A percentile compares a stretch with the other conserved stretches of the same genome.
Evolutionary conservation across 2,888 invertebrate species (phyloP).

Genomic region (Cantharis rustica): DNA sequence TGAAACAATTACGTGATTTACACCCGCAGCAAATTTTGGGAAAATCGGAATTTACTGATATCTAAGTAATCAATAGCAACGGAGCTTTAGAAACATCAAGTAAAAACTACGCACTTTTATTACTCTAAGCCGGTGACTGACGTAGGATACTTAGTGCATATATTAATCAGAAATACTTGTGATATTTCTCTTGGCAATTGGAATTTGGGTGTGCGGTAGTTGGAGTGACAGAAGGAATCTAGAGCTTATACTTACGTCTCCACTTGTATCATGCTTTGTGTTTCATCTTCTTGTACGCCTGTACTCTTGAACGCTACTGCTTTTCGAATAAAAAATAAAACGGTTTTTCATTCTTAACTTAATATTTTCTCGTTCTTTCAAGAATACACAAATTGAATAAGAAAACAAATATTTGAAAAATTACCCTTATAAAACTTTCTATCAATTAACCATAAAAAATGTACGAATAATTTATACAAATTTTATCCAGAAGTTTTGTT

Average conservation of each 20-base stretch:
- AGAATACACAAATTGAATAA: not conserved
- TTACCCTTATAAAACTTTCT: not conserved
- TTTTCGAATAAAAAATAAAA: not conserved
- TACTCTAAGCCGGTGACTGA: not conserved
- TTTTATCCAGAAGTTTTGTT: slow-evolving; percentile 24
- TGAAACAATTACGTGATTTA: not conserved
- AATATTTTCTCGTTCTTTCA: not conserved
- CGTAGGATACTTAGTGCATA: not conserved
- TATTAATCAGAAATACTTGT: not conserved
- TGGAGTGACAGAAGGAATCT: not conserved
- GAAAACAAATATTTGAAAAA: not conserved
- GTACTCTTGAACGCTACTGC: not conserved
- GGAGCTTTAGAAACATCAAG: not conserved
- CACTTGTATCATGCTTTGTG: not conserved
- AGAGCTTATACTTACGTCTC: not conserved
- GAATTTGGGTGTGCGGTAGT: not conserved
- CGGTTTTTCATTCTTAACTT: not conserved
- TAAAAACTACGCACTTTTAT: not conserved
- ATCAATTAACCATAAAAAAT: not conserved
- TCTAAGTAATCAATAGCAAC: not conserved
- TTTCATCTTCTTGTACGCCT: not conserved
- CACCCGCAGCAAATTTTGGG: not conserved
- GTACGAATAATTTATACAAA: slow-evolving; percentile 12
- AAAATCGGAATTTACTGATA: not conserved
- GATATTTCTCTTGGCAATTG: not conserved